A percentile compares a stretch with the other conserved stretches of the same genome.
These are phyloP conservation scores for Drosophila meridionalis DNA, from an alignment of 2,888 invertebrate genomes.

Conservation along the genomic window DNA sequence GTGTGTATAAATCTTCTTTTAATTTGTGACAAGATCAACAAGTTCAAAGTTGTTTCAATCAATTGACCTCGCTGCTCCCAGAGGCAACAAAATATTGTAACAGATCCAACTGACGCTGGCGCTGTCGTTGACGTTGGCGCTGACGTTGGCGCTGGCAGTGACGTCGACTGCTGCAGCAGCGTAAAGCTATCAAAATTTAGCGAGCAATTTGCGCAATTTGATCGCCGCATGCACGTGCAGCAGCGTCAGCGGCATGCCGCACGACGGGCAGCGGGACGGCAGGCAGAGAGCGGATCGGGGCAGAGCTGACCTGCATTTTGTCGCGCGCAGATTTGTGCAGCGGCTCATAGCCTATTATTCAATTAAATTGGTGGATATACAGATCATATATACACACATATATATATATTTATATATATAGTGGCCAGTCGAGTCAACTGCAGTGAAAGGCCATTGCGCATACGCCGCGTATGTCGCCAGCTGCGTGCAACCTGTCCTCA, in stretches of 20 bases:
- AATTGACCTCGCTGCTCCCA: conserved; percentile 84
- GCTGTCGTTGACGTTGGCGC: conserved; percentile 23
- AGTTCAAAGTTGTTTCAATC: conserved; percentile 85
- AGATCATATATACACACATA: background rate
- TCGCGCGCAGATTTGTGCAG: conserved; percentile 64
- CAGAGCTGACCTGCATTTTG: conserved; percentile 74
- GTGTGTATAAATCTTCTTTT: conserved; percentile 84
- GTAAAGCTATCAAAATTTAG: conserved; percentile 35
- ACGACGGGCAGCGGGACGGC: background rate
- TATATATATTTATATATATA: background rate
- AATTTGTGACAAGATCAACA: conserved; percentile 86
- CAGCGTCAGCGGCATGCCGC: conserved; percentile 30
- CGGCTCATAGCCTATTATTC: conserved; percentile 71
- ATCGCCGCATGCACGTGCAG: conserved; percentile 56
- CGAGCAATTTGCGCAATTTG: conserved; percentile 51
- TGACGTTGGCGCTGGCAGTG: conserved; percentile 22
- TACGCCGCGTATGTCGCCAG: conserved; percentile 52
- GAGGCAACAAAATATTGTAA: conserved; percentile 80
- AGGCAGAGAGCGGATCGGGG: conserved; percentile 1
- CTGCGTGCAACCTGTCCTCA: conserved; percentile 69
- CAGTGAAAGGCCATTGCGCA: conserved; percentile 80
- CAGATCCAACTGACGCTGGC: conserved; percentile 65
- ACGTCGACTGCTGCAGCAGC: conserved; percentile 15
- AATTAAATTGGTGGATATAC: conserved; percentile 60
- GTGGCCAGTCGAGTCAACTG: conserved; percentile 31